Evolutionary conservation across 1,140 invertebrate species (phyloP).

Genomic region (Drosophila busckii): DNA sequence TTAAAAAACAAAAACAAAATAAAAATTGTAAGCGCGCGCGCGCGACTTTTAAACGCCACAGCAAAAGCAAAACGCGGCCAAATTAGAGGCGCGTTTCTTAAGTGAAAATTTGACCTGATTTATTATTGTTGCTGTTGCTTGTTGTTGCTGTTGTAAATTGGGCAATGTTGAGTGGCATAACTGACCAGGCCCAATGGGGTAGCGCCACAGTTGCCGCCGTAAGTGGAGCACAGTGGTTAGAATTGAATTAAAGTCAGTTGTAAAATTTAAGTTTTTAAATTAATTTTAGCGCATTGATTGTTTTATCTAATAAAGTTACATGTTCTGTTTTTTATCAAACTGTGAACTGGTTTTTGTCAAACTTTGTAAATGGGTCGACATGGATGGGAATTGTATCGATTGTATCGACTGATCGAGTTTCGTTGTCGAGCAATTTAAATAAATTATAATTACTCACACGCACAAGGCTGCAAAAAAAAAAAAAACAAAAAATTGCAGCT

Average conservation of each 20-base stretch:
- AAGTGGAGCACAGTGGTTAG: no score
- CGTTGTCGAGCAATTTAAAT: constrained; percentile 60
- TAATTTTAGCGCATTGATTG: no score
- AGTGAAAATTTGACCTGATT: constrained; percentile 48
- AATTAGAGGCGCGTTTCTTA: constrained; percentile 57
- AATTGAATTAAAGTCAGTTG: no score
- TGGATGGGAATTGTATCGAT: constrained; percentile 18
- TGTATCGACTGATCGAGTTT: constrained; percentile 48
- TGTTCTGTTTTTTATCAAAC: no score
- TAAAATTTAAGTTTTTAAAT: no score
- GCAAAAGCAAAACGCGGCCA: constrained; percentile 67
- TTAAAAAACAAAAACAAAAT: no score
- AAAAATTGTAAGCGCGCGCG: constrained; percentile 52
- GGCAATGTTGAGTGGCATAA: constrained; percentile 10
- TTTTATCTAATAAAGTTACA: no score
- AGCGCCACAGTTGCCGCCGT: constrained; percentile 14
- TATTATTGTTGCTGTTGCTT: constrained; percentile 3
- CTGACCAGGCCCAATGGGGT: constrained; percentile 35
- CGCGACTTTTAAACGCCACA: constrained; percentile 53
- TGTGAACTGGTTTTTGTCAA: no score
- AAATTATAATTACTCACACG: constrained; percentile 72
- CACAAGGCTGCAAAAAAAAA: constrained; percentile 15
- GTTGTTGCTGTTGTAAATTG: constrained; percentile 1
- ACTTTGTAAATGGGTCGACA: constrained; percentile 59
- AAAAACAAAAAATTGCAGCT: constrained; percentile 3